Base-by-base conservation (phyloP, 2,113 vertebrate genomes). In the Cololabis saira region DNA sequence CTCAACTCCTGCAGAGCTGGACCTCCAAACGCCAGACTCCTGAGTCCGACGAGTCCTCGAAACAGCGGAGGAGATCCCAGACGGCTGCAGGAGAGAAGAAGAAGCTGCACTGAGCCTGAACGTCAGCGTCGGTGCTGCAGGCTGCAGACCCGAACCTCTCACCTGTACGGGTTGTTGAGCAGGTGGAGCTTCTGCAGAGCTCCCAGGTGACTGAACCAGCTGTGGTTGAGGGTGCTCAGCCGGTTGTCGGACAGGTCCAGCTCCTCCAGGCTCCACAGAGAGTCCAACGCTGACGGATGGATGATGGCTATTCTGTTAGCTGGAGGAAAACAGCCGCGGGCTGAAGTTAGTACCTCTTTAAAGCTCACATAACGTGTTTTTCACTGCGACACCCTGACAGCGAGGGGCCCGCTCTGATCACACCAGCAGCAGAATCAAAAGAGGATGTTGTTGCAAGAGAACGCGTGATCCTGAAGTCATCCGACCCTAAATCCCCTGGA, bases 141-240 rank as follows among this genome's bases (percentile, higher is more conserved):
- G 1, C 17, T 10, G 18, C 8, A 21, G 1, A 11, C 40, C n/a
- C 33, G 9, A 3, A 1, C 2, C 2, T 9, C 41, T 63, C 41
- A 86, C 87, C 81, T 84, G 73, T 90, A 88, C 0, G 74, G 86
- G 76, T 88, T 90, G 63, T 76, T 16, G 47, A 87, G 84, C 51
- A 90, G 63, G 68, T 87, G 83, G 54, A 90, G 86, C 3, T 15
- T 2, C 71, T 52, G 65, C 37, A 90, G 71, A 22, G 67, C 76
- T 16, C 17, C 69, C 0, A 90, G 74, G 13, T 60, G 21, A 2
- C 1, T 43, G 71, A 90, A 87, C 86, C 88, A 90, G 1, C 0
- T 12, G 2, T 27, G 43, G 61, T 82, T 42, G 6, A 90, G 68
- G 0, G 47, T n/a, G 0, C 48, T 70, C 62, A 90, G 82, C 56